Conservation (phyloP, 2,113 vertebrate species). For the Todiramphus saurophagus region DNA sequence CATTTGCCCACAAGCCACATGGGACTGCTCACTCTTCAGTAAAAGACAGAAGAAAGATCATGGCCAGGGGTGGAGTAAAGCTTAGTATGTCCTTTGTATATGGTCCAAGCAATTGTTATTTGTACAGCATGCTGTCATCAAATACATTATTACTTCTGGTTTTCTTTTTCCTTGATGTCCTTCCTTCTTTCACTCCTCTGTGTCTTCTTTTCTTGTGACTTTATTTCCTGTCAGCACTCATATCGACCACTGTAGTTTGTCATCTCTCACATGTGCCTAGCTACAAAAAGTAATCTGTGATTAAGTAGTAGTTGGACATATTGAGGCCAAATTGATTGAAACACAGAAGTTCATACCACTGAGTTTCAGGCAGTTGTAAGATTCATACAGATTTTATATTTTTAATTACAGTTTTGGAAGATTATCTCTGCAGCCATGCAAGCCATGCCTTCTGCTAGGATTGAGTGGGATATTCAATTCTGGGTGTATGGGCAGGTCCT, state of each 20-base stretch:
- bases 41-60: not conserved
- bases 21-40: accelerated
- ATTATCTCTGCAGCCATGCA: not conserved
- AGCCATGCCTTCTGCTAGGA: not conserved
- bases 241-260: not conserved
- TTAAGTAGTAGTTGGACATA: not conserved
- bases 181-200: not conserved
- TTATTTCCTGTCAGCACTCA: not conserved
- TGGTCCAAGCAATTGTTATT: not conserved
- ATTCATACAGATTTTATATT: not conserved
- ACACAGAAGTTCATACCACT: not conserved
- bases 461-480: not conserved
- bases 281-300: not conserved
- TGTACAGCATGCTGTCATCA: not conserved
- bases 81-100: not conserved
- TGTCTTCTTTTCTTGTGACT: not conserved
- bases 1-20: not conserved
- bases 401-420: not conserved
- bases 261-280: not conserved
- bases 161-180: not conserved
- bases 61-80: not conserved
- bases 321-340: not conserved
- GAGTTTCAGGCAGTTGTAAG: not conserved
- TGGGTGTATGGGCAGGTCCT: not conserved
- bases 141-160: not conserved